These are phyloP conservation scores for Rallus limicola DNA, from an alignment of 2,113 vertebrate genomes.

Conservation along the genomic window DNA sequence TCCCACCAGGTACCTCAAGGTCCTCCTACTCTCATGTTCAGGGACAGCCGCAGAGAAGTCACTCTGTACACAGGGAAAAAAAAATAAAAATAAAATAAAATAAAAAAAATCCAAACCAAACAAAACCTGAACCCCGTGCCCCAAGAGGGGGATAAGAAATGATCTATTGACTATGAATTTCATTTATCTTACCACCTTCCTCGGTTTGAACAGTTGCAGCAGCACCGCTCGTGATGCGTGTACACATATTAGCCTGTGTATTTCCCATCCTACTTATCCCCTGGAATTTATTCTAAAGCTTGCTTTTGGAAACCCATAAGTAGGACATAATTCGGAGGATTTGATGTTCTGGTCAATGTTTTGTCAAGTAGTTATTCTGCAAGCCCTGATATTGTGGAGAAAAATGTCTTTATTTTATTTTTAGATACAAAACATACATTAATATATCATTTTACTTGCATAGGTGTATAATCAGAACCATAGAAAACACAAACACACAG, in stretches of 20 bases:
- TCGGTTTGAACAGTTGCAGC: slow-evolving; percentile 24
- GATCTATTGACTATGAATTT: slow-evolving; percentile 64
- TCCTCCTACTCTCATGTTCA: not conserved
- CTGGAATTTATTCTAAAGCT: slow-evolving; percentile 78
- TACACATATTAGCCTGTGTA: slow-evolving; percentile 56
- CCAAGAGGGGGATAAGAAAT: slow-evolving; percentile 25
- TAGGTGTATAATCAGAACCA: not conserved
- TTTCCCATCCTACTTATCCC: slow-evolving; percentile 70
- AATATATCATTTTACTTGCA: not conserved
- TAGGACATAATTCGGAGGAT: slow-evolving; percentile 72
- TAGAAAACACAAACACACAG: not conserved
- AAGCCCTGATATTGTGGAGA: not conserved
- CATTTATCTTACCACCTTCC: slow-evolving; percentile 56
- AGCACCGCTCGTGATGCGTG: not conserved
- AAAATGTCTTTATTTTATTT: not conserved
- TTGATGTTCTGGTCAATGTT: slow-evolving; percentile 67
- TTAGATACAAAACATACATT: not conserved
- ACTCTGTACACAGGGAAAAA: not conserved
- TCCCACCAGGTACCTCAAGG: not conserved
- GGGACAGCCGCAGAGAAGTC: not conserved
- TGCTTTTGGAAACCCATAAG: slow-evolving; percentile 77
- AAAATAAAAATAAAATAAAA: not conserved
- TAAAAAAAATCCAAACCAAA: not conserved
- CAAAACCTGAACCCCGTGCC: slow-evolving; percentile 48
- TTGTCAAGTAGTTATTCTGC: slow-evolving; percentile 34